Conservation (phyloP, 2,797 vertebrate genomes). For the Sebastes kiyomatsui region DNA sequence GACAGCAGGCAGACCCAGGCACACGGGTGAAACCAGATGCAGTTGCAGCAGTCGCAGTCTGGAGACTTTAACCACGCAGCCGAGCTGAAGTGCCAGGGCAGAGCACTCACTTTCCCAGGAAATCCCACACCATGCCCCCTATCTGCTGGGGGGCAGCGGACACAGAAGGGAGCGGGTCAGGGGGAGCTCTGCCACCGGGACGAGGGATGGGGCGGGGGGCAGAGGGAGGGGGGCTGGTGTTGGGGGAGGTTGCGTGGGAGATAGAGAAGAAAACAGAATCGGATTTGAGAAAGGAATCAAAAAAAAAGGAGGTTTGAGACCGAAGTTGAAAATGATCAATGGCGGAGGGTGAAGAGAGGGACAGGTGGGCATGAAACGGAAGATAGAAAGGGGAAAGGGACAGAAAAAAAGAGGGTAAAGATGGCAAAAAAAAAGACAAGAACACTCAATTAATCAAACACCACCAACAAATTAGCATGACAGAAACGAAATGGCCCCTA, state of each 20-base stretch:
- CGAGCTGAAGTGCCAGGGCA: slow-evolving; percentile 82
- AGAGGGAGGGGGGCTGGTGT: slow-evolving; percentile 65
- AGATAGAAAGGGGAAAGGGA: slow-evolving; percentile 51
- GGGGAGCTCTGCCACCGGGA: slow-evolving; percentile 83
- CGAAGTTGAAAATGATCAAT: slow-evolving; percentile 25
- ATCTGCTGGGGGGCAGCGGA: slow-evolving; percentile 83
- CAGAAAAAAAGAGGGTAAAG: slow-evolving; percentile 66
- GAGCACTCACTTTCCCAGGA: slow-evolving; percentile 87
- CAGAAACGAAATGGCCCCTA: slow-evolving; percentile 29
- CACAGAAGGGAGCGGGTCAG: slow-evolving; percentile 84
- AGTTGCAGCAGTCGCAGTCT: slow-evolving; percentile 60
- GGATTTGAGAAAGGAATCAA: slow-evolving; percentile 6
- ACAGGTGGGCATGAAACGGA: slow-evolving; percentile 22
- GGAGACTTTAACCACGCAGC: slow-evolving; percentile 68
- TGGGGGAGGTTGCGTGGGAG: slow-evolving; percentile 15
- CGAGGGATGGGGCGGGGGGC: slow-evolving; percentile 70
- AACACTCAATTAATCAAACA: slow-evolving; percentile 74
- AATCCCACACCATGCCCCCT: slow-evolving; percentile 83
- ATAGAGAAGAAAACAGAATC: slow-evolving; percentile 17
- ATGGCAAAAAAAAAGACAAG: slow-evolving; percentile 72
- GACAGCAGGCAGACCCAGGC: slow-evolving; percentile 57
- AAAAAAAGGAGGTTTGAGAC: background rate
- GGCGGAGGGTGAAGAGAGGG: slow-evolving; percentile 27
- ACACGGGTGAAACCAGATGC: slow-evolving; percentile 60
- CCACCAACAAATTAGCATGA: slow-evolving; percentile 49